Conservation (phyloP, 2,797 vertebrate species). For the Benthosema pterotum region DNA sequence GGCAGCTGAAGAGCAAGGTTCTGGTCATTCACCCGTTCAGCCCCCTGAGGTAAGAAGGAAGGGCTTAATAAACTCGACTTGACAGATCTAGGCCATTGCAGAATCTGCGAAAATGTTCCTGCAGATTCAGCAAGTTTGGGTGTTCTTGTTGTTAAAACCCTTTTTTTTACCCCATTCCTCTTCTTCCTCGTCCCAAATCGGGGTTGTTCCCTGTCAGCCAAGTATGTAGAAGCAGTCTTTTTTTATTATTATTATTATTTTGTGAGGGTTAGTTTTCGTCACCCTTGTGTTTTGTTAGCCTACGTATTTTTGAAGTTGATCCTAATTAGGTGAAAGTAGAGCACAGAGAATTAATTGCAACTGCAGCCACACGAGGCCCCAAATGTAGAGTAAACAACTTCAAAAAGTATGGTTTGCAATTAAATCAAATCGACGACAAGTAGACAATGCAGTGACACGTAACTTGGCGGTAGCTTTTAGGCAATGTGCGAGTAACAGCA, state of each 20-base stretch:
- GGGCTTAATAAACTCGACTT: constrained; percentile 22
- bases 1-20: constrained; percentile 76
- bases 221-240: too few relatives aligned
- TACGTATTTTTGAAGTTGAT: constrained; percentile 44
- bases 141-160: not conserved
- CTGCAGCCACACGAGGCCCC: too few relatives aligned
- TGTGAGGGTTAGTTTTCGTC: not conserved
- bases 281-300: constrained; percentile 26
- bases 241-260: too few relatives aligned
- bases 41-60: constrained; percentile 81
- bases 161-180: too few relatives aligned
- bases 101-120: constrained; percentile 13
- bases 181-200: not conserved
- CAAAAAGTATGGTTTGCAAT: too few relatives aligned
- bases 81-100: constrained; percentile 45
- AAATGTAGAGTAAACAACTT: too few relatives aligned
- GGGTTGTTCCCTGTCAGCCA: too few relatives aligned
- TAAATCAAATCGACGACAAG: too few relatives aligned
- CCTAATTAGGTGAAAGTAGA: constrained; percentile 49
- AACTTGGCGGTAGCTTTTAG: too few relatives aligned
- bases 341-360: constrained; percentile 18
- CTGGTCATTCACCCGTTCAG: constrained; percentile 85
- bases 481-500: too few relatives aligned
- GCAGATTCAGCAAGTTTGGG: constrained; percentile 16
- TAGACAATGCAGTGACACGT: too few relatives aligned